Percentiles rank a stretch among this genome's conserved stretches.
These are phyloP conservation scores for Hirtodrosophila histrioides DNA, from an alignment of 2,888 invertebrate species.

Conservation along the genomic window DNA sequence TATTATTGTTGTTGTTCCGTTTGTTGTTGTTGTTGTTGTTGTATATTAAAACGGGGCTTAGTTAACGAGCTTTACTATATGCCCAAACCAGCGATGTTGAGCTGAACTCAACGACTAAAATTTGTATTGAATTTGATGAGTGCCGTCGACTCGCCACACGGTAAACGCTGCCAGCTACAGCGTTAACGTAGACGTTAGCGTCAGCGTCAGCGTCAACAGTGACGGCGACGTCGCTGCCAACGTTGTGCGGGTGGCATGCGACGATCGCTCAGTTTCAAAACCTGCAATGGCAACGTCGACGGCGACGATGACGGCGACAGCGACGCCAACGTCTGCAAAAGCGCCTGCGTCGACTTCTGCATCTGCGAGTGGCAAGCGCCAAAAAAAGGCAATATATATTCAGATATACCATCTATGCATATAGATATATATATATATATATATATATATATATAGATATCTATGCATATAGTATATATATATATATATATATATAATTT, in stretches of 20 bases:
- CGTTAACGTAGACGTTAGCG: slow-evolving; percentile 5
- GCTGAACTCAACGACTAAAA: slow-evolving; percentile 82
- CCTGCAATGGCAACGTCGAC: slow-evolving; percentile 8
- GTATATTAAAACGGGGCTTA: slow-evolving; percentile 22
- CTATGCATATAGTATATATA: not conserved
- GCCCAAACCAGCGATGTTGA: slow-evolving; percentile 74
- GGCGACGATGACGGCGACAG: not conserved
- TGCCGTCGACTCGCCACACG: slow-evolving; percentile 55
- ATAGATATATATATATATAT: not conserved
- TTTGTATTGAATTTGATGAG: slow-evolving; percentile 72
- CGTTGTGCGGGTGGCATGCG: slow-evolving; percentile 22
- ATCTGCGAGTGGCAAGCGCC: slow-evolving; percentile 9
- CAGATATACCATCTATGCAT: not conserved
- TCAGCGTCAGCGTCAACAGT: slow-evolving; percentile 3
- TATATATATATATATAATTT: not conserved
- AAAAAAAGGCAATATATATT: slow-evolving; percentile 4
- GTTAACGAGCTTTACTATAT: slow-evolving; percentile 40
- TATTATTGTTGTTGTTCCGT: too few relatives aligned
- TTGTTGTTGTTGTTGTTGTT: slow-evolving; percentile 12
- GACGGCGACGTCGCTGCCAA: slow-evolving; percentile 7
- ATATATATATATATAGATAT: not conserved
- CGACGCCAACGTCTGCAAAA: not conserved
- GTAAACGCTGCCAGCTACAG: slow-evolving; percentile 24
- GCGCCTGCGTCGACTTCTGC: not conserved
- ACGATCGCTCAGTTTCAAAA: slow-evolving; percentile 33